These are phyloP conservation scores for fruit fly (Drosophila melanogaster) DNA, from an alignment of 1,140 invertebrate species.

Conservation along the genomic window Release_6_plus_ISO1_MT NT_033779.5:12575501-12576000, in stretches of 20 bases:
- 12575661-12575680: conserved; percentile 53
- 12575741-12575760: conserved; percentile 55
- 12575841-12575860: no score
- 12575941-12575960: no score
- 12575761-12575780: neutral
- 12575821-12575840: neutral
- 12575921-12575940: no score
- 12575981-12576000: no score
- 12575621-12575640: conserved; percentile 77
- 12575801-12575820: no score
- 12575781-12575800: neutral
- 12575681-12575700: conserved; percentile 69
- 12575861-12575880: no score
- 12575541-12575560: conserved; percentile 72
- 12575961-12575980: no score
- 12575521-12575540: conserved; percentile 83
- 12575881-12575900: no score
- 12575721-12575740: conserved; percentile 45
- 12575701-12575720: conserved; percentile 10
- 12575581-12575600: neutral
- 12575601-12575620: conserved; percentile 45
- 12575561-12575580: conserved; percentile 5
- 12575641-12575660: conserved; percentile 41
- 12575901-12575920: no score
- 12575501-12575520: conserved; percentile 68